These are phyloP conservation scores for Epistrophella euchroma DNA, from an alignment of 2,888 invertebrate species.

Conservation along the genomic window DNA sequence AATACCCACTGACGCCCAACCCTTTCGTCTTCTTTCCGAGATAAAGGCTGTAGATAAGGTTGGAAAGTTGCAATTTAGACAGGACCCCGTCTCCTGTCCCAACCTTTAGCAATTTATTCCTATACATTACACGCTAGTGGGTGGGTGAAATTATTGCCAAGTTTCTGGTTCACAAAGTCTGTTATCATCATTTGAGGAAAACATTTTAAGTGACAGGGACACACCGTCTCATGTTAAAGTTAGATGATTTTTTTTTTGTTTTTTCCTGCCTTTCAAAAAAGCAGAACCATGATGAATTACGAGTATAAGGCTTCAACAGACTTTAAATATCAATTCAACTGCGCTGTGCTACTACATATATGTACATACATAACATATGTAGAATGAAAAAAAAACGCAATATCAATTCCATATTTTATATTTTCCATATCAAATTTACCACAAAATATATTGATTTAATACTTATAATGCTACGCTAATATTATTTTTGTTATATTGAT, in stretches of 20 bases:
- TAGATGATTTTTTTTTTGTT: neutral
- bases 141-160: constrained; percentile 39
- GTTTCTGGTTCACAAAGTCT: constrained; percentile 35
- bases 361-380: no score
- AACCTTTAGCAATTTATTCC: constrained; percentile 37
- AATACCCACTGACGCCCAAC: constrained; percentile 42
- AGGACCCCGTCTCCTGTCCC: constrained; percentile 46
- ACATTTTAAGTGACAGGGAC: neutral
- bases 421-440: no score
- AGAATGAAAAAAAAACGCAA: no score
- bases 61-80: constrained; percentile 58
- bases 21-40: constrained; percentile 34
- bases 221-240: constrained; percentile 3
- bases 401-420: no score
- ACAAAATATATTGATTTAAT: no score
- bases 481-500: no score
- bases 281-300: no score
- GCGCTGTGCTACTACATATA: no score
- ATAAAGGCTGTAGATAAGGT: constrained; percentile 43
- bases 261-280: no score
- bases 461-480: no score
- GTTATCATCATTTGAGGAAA: constrained; percentile 35
- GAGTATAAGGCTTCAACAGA: no score
- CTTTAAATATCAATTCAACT: no score
- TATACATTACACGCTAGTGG: neutral